Conservation (phyloP, 2,797 vertebrate genomes). For the Rallus crepitans region DNA sequence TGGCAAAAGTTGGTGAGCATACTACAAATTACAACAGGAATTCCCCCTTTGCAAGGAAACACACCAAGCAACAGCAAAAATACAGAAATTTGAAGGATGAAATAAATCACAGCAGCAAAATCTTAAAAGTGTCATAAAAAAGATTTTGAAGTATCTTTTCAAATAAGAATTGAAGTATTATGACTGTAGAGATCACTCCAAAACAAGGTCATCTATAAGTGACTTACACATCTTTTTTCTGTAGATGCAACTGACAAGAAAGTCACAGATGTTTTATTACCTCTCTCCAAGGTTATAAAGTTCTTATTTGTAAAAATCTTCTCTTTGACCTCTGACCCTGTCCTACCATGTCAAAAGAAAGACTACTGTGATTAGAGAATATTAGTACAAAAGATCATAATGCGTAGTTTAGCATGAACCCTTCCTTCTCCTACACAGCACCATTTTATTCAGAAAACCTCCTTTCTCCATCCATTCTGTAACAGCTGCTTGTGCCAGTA, state of each 20-base stretch:
- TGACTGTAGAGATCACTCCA: not conserved
- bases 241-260: not conserved
- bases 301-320: slow-evolving; percentile 42
- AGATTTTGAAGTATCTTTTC: not conserved
- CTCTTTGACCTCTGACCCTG: not conserved
- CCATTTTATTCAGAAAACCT: not conserved
- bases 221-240: not conserved
- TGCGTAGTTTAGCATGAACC: not conserved
- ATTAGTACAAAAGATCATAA: not conserved
- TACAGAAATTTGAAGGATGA: not conserved
- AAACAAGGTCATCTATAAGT: not conserved
- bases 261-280: slow-evolving; percentile 13
- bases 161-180: not conserved
- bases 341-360: not conserved
- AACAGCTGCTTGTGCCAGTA: not conserved
- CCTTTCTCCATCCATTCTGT: not conserved
- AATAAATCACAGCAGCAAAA: not conserved
- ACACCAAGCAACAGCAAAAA: not conserved
- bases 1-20: not conserved
- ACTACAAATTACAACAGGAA: not conserved
- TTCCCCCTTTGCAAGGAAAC: not conserved
- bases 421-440: not conserved
- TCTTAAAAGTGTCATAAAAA: not conserved
- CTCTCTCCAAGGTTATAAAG: slow-evolving; percentile 7
- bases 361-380: not conserved